A percentile compares a stretch with the other conserved stretches of the same genome.
These are phyloP conservation scores for Pseudorhombus dupliciocellatus DNA, from an alignment of 2,113 vertebrate species.

Conservation along the genomic window DNA sequence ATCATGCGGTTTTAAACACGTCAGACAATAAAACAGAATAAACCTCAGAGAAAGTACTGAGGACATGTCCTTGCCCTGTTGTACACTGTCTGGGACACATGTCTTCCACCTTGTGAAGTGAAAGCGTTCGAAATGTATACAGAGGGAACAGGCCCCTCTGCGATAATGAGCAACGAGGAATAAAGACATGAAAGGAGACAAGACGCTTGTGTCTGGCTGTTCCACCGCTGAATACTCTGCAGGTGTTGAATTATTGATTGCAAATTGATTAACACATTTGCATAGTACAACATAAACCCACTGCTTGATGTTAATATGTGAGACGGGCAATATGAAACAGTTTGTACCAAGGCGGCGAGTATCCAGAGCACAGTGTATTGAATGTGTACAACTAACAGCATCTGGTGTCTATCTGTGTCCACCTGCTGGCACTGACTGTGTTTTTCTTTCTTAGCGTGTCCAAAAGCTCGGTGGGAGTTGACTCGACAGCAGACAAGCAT, in stretches of 20 bases:
- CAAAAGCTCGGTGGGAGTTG: too few species aligned
- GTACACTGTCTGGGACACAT: not conserved
- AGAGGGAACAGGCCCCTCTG: too few species aligned
- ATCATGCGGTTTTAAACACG: slow-evolving; percentile 15
- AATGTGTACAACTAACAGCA: not conserved
- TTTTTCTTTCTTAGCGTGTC: too few species aligned
- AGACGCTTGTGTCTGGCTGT: slow-evolving; percentile 17
- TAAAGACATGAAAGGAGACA: slow-evolving; percentile 38
- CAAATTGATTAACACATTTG: slow-evolving; percentile 59
- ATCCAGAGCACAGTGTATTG: not conserved
- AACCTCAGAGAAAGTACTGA: not conserved
- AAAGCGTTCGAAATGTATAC: slow-evolving; percentile 53
- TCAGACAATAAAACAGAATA: slow-evolving; percentile 21
- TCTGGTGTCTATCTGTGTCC: not conserved
- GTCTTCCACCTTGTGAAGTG: slow-evolving; percentile 7
- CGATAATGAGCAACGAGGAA: slow-evolving; percentile 39
- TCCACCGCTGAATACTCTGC: slow-evolving; percentile 29
- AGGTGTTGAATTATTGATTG: slow-evolving; percentile 63
- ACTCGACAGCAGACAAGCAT: too few species aligned
- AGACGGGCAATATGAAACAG: not conserved
- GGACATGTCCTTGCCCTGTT: slow-evolving; percentile 1
- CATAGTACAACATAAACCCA: slow-evolving; percentile 47
- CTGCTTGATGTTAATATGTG: slow-evolving; percentile 31
- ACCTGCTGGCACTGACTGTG: too few species aligned
- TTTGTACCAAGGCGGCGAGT: not conserved